These are phyloP conservation scores for Caradrina kadenii DNA, from an alignment of 2,888 invertebrate species.

Conservation along the genomic window DNA sequence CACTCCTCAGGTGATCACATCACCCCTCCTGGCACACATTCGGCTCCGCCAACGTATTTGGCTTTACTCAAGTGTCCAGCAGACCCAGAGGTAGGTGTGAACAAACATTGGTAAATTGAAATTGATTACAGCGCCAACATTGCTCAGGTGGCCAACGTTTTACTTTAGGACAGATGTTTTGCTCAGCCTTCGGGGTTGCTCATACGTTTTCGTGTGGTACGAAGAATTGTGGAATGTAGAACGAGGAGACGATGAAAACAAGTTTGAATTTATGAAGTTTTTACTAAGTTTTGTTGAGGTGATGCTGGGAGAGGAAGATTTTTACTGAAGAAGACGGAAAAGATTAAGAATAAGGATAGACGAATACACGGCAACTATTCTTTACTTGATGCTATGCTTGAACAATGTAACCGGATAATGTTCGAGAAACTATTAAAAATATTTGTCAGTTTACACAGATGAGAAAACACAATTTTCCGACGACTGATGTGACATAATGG, in stretches of 20 bases:
- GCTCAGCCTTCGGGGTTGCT: conserved; percentile 39
- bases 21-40: conserved; percentile 13
- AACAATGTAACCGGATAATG: not conserved
- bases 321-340: no score
- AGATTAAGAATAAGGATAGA: not conserved
- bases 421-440: not conserved
- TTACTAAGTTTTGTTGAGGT: not conserved
- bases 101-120: conserved; percentile 60
- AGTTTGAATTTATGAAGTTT: not conserved
- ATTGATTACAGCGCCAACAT: conserved; percentile 60
- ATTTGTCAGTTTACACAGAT: conserved; percentile 23
- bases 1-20: conserved; percentile 8
- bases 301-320: not conserved
- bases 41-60: conserved; percentile 14
- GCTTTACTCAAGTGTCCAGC: conserved; percentile 57
- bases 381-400: not conserved
- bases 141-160: conserved; percentile 55
- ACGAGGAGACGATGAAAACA: not conserved
- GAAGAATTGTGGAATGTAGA: conserved; percentile 32
- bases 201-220: conserved; percentile 33
- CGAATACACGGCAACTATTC: not conserved
- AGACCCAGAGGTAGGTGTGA: conserved; percentile 34
- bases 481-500: conserved; percentile 18
- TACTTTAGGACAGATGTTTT: conserved; percentile 42
- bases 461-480: conserved; percentile 16